A percentile compares a stretch with the other conserved stretches of the same genome.
Conservation (phyloP, 2,888 invertebrate genomes). For the Hololepta plana region DNA sequence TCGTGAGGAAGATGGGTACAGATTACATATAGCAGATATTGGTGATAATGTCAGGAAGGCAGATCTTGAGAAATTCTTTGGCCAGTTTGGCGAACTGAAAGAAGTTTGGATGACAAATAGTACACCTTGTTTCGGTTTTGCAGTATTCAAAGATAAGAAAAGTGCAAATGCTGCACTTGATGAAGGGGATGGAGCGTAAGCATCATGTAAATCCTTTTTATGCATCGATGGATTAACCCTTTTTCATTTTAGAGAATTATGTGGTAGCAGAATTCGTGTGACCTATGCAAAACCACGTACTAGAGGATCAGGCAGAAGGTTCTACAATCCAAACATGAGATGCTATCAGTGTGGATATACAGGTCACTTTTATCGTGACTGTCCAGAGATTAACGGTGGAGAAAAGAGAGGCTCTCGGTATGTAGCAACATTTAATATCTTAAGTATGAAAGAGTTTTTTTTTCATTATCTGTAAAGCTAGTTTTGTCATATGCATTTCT, state of each 20-base stretch:
- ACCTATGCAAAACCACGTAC: slow-evolving; percentile 34
- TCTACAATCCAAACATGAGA: slow-evolving; percentile 35
- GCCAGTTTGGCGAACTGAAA: slow-evolving; percentile 32
- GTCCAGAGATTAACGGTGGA: slow-evolving; percentile 27
- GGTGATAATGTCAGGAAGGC: slow-evolving; percentile 31
- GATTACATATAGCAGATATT: slow-evolving; percentile 34
- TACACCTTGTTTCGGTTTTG: slow-evolving; percentile 41
- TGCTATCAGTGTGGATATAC: slow-evolving; percentile 39
- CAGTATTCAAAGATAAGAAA: slow-evolving; percentile 34
- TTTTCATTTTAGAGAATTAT: slow-evolving; percentile 25
- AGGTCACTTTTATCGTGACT: slow-evolving; percentile 38
- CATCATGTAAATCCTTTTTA: slow-evolving; percentile 1
- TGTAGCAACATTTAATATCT: slow-evolving; percentile 4
- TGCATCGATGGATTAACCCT: not conserved
- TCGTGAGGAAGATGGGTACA: slow-evolving; percentile 24
- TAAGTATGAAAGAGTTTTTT: too few relatives aligned
- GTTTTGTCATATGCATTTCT: too few relatives aligned
- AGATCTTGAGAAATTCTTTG: slow-evolving; percentile 33
- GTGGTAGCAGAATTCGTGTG: slow-evolving; percentile 32
- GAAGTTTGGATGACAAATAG: slow-evolving; percentile 40
- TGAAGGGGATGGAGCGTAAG: slow-evolving; percentile 32
- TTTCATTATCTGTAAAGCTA: too few relatives aligned
- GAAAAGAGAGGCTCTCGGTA: slow-evolving; percentile 20
- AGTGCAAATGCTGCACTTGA: slow-evolving; percentile 30
- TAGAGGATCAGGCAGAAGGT: slow-evolving; percentile 27